Conservation (phyloP, 2,113 vertebrate genomes). For the Prionailurus viverrinus region DNA sequence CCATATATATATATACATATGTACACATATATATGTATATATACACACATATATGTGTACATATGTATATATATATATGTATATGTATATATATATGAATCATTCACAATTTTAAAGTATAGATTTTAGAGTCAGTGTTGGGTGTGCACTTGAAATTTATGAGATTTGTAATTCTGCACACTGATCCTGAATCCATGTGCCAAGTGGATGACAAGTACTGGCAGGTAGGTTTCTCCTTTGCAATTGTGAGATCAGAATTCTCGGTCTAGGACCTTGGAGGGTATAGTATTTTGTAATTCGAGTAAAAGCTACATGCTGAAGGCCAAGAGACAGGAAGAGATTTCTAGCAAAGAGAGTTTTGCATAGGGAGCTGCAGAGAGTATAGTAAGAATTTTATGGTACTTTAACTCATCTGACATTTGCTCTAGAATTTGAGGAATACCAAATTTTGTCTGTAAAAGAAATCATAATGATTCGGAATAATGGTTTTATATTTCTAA, state of each 20-base stretch:
- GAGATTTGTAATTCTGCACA: slow-evolving; percentile 66
- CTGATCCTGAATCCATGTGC: slow-evolving; percentile 54
- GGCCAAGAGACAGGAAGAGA: background rate
- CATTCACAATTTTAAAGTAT: slow-evolving; percentile 44
- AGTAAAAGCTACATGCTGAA: slow-evolving; percentile 21
- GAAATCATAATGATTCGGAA: background rate
- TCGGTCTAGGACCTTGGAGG: background rate
- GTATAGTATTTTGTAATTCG: slow-evolving; percentile 18
- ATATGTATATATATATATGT: background rate
- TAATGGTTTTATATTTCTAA: background rate
- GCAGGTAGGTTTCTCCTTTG: slow-evolving; percentile 65
- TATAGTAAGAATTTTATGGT: background rate
- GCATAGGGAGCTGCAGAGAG: background rate
- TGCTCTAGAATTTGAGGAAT: background rate
- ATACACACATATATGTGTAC: background rate
- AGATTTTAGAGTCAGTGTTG: slow-evolving; percentile 54
- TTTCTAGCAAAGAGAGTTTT: background rate
- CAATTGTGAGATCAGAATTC: slow-evolving; percentile 60
- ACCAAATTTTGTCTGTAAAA: background rate
- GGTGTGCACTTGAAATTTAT: slow-evolving; percentile 66
- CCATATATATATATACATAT: too few relatives aligned
- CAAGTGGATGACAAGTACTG: slow-evolving; percentile 67
- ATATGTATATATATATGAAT: background rate
- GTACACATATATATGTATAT: background rate
- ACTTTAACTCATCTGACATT: background rate